Evolutionary conservation across 2,888 invertebrate genomes (phyloP), one percentile per base, ranked within the genome.

Genomic region (Eulithis testata): DNA sequence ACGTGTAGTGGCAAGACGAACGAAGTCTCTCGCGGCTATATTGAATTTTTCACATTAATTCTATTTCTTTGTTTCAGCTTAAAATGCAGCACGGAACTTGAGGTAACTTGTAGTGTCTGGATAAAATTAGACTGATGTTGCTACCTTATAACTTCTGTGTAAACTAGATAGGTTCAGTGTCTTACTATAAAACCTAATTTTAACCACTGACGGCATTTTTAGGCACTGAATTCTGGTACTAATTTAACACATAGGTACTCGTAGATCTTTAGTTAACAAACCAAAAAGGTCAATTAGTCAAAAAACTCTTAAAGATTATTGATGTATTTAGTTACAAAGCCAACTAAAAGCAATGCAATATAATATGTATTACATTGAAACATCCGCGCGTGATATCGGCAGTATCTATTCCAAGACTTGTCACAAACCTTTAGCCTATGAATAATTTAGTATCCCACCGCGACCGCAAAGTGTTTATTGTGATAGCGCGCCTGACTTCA

Each of bases 391-490:
- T 68, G 65, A 72, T 79, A 78, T 81, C 79, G 80, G 76, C 77
- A 77, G 77, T 76, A 77, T 83, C 84, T 84, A 85, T 84, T 84
- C 74, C 73, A 77, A 85, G 82, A 83, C 77, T 74, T 83, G 84
- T 82, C 83, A 79, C 83, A 83, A 82, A 84, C 84, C 83, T 83
- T 82, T 80, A 78, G 78, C 75, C 82, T 85, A 87, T 90, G 88
- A 90, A 89, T 90, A 89, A 89, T 87, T 86, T 85, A 89, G 80
- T 79, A 78, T 78, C 76, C 76, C 76, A 80, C 76, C 80, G 80
- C 83, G 81, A 83, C 82, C 81, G 84, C 83, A 85, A 89, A 88
- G 88, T 89, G 89, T 89, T 90, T 90, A 90, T 90, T 89, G 87
- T 89, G 87, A 88, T 87, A 87, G 87, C 80, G 77, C 79, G 85